Percentiles rank a stretch among this genome's conserved stretches.
Evolutionary conservation across 2,113 vertebrate genomes (phyloP).

Genomic region (Cebus imitator): DNA sequence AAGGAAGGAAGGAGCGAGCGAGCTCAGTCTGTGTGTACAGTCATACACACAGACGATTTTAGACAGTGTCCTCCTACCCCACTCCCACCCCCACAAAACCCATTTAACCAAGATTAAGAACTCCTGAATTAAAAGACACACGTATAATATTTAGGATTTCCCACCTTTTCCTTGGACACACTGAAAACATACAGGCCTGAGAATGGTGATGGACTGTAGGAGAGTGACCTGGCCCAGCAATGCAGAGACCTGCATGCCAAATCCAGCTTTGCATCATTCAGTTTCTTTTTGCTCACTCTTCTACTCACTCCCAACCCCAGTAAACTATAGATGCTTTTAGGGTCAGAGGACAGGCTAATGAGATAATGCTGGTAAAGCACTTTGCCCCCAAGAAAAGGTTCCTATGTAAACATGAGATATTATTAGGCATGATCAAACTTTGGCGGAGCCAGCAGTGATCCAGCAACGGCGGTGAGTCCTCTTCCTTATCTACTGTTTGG

Average conservation of each 20-base stretch:
- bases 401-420: slow-evolving; percentile 68
- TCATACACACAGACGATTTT: not conserved
- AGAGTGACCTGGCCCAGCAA: not conserved
- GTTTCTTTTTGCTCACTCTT: slow-evolving; percentile 46
- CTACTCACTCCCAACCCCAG: slow-evolving; percentile 4
- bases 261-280: slow-evolving; percentile 19
- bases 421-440: slow-evolving; percentile 71
- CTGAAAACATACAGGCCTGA: not conserved
- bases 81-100: not conserved
- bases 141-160: not conserved
- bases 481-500: slow-evolving; percentile 67
- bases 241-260: slow-evolving; percentile 34
- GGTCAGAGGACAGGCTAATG: slow-evolving; percentile 62
- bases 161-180: slow-evolving; percentile 11
- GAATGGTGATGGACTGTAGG: not conserved
- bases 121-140: not conserved
- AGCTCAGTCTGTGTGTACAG: not conserved
- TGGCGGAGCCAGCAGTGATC: not conserved
- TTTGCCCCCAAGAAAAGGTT: slow-evolving; percentile 60
- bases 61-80: not conserved
- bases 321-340: not conserved
- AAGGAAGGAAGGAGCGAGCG: no score
- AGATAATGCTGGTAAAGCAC: slow-evolving; percentile 54
- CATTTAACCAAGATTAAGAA: not conserved
- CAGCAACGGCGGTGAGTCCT: not conserved